Percentiles rank a stretch among this genome's conserved stretches.
Conservation (phyloP, 2,113 vertebrate genomes). For the Egretta garzetta region DNA sequence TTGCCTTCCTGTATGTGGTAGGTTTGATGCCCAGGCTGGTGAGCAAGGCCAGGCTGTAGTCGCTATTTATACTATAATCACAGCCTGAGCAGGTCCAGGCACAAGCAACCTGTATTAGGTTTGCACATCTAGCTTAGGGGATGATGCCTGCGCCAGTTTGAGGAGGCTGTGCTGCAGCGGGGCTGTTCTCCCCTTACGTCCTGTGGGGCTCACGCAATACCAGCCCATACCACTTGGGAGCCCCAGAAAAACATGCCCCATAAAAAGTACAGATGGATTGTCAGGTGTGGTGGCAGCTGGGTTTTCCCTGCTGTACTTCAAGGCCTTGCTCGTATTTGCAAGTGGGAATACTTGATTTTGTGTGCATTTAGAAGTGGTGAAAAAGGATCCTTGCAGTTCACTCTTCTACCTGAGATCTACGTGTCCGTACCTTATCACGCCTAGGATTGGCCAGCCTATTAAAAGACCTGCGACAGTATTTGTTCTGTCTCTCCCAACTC, state of each 20-base stretch:
- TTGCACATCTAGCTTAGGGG: not conserved
- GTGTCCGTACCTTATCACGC: not conserved
- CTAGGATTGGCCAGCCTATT: not conserved
- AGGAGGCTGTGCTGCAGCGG: not conserved
- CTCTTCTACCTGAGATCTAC: accelerated
- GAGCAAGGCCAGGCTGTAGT: not conserved
- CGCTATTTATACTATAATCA: accelerated
- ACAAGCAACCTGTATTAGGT: not conserved
- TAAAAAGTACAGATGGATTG: not conserved
- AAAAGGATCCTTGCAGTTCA: not conserved
- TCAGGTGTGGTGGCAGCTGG: not conserved
- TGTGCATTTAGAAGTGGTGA: not conserved
- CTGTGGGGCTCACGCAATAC: not conserved
- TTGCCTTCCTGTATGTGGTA: conserved; percentile 87
- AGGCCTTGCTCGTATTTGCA: not conserved
- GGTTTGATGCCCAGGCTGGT: not conserved
- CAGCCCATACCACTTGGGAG: not conserved
- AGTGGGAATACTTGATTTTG: not conserved
- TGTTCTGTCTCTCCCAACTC: not conserved
- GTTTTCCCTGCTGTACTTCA: not conserved
- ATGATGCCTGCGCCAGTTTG: not conserved
- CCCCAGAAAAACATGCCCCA: not conserved
- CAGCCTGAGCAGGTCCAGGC: not conserved
- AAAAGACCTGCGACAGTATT: not conserved
- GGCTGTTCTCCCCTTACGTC: not conserved